These are phyloP conservation scores for Calephelis virginiensis DNA, from an alignment of 1,140 invertebrate genomes.

Conservation along the genomic window DNA sequence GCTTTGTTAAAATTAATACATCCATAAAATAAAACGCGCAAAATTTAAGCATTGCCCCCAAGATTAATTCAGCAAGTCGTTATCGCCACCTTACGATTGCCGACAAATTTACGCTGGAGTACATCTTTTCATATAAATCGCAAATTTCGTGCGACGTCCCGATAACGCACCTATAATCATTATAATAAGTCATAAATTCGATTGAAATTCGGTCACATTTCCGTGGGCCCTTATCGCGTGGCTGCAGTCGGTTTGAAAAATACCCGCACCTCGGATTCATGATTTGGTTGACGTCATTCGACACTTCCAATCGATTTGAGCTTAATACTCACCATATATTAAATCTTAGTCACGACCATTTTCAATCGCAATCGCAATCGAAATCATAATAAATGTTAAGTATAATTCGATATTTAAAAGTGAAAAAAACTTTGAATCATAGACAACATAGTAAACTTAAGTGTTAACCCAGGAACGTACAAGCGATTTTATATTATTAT, in stretches of 20 bases:
- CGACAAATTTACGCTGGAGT: conserved; percentile 68
- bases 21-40: conserved; percentile 27
- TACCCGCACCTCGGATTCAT: conserved; percentile 54
- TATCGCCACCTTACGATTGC: conserved; percentile 75
- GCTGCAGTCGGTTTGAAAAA: conserved; percentile 75
- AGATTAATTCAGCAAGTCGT: conserved; percentile 73
- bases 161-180: conserved; percentile 76
- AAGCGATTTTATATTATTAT: no score
- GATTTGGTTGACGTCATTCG: conserved; percentile 54
- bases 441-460: no score
- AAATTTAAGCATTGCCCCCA: conserved; percentile 50
- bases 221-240: conserved; percentile 62
- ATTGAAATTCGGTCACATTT: conserved; percentile 77
- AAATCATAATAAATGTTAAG: neutral
- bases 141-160: conserved; percentile 66
- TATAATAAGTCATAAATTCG: conserved; percentile 78
- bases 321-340: conserved; percentile 63
- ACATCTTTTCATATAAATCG: conserved; percentile 75
- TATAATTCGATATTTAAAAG: neutral
- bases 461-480: no score
- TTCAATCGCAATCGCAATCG: conserved; percentile 13
- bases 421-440: neutral
- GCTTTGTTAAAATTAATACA: conserved; percentile 1
- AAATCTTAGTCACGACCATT: conserved; percentile 44
- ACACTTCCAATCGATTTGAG: conserved; percentile 71